Evolutionary conservation across 2,113 vertebrate genomes (phyloP).

Genomic region (Microtus ochrogaster): DNA sequence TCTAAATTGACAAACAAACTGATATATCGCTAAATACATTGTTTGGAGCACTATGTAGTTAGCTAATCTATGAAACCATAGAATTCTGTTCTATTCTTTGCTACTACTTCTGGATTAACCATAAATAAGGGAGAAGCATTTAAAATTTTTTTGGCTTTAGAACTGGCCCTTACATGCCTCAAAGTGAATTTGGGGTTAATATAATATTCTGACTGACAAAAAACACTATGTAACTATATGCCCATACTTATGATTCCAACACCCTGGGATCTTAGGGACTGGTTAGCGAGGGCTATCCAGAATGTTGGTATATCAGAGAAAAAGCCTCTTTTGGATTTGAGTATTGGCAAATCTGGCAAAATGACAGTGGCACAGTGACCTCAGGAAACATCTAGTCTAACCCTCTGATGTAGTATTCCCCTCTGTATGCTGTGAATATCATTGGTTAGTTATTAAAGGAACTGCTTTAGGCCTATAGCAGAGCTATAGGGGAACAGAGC

Average conservation of each 20-base stretch:
- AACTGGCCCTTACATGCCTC: background rate
- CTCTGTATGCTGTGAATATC: too few species aligned
- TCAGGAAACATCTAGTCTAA: background rate
- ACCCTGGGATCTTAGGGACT: background rate
- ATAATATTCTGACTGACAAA: background rate
- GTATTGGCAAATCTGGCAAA: conserved; percentile 23
- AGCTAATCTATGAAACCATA: background rate
- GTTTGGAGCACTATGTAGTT: background rate
- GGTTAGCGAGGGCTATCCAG: conserved; percentile 42
- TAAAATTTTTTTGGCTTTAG: background rate
- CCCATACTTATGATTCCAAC: background rate
- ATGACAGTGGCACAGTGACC: background rate
- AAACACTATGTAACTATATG: background rate
- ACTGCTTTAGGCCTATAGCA: too few species aligned
- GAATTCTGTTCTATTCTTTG: background rate
- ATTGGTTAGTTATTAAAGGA: too few species aligned
- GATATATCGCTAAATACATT: background rate
- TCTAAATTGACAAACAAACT: background rate
- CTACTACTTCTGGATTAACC: background rate
- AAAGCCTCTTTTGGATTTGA: background rate
- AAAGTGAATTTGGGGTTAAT: conserved; percentile 27
- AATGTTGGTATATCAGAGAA: background rate
- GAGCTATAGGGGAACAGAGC: too few species aligned
- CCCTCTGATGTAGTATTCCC: background rate
- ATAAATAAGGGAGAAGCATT: background rate